A percentile compares a stretch with the other conserved stretches of the same genome.
phyloP scores from a whole-genome alignment of 2,888 invertebrate genomes.

The Heliothis peltigera region DNA sequence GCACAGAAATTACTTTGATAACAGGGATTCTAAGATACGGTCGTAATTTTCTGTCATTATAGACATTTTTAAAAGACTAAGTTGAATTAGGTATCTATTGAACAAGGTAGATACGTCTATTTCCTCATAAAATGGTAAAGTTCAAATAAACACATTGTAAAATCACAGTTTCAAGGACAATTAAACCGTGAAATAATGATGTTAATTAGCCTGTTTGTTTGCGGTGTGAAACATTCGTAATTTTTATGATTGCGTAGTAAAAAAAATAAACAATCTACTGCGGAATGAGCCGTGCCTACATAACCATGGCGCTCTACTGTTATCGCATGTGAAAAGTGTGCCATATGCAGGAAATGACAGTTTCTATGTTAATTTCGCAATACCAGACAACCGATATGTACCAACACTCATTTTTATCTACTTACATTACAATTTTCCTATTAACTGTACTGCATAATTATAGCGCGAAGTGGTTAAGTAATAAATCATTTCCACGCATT shows the following conservation, averaged over 20 bases:
- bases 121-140: slow-evolving; percentile 20
- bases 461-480: slow-evolving; percentile 21
- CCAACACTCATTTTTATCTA: slow-evolving; percentile 54
- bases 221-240: slow-evolving; percentile 26
- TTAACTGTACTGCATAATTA: slow-evolving; percentile 43
- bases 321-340: slow-evolving; percentile 80
- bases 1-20: no score
- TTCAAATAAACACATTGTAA: slow-evolving; percentile 27
- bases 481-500: slow-evolving; percentile 23
- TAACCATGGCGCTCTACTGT: slow-evolving; percentile 54
- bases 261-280: slow-evolving; percentile 41
- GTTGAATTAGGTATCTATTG: not conserved
- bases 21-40: no score
- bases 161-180: slow-evolving; percentile 35
- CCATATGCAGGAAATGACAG: slow-evolving; percentile 82
- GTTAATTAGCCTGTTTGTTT: slow-evolving; percentile 47
- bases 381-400: slow-evolving; percentile 51
- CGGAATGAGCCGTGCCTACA: slow-evolving; percentile 28
- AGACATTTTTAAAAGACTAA: no score
- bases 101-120: not conserved
- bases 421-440: slow-evolving; percentile 51
- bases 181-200: slow-evolving; percentile 23
- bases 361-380: slow-evolving; percentile 76
- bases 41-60: no score
- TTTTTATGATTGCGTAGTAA: slow-evolving; percentile 31